A percentile compares a stretch with the other conserved stretches of the same genome.
Evolutionary conservation across 2,113 vertebrate species (phyloP).

Genomic region (Bolborhynchus lineola): DNA sequence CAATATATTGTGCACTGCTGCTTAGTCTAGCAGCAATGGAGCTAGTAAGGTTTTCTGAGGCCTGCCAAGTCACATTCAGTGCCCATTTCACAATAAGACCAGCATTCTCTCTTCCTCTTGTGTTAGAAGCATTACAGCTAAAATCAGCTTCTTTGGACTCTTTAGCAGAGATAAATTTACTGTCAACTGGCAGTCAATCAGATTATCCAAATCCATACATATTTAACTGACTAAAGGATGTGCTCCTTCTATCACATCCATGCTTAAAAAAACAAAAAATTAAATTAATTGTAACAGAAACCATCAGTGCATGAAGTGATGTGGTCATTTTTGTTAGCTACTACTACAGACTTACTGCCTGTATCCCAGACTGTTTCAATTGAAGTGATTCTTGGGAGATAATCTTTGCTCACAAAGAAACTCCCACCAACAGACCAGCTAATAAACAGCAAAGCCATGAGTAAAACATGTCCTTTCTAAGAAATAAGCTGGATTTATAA

Average conservation of each 20-base stretch:
- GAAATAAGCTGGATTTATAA: not conserved
- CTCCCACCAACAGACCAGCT: not conserved
- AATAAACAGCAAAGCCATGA: not conserved
- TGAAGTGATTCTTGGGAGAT: not conserved
- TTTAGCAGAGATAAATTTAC: not conserved
- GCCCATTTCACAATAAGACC: not conserved
- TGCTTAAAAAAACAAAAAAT: not conserved
- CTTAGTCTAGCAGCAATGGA: not conserved
- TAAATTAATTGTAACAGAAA: not conserved
- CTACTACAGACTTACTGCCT: not conserved
- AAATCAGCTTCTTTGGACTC: not conserved
- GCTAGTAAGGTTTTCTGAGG: not conserved
- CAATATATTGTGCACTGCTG: not conserved
- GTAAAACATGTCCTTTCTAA: not conserved
- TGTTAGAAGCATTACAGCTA: not conserved
- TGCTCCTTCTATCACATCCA: not conserved
- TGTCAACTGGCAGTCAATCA: not conserved
- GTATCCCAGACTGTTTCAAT: not conserved
- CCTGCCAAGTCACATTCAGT: not conserved
- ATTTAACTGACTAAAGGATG: not conserved
- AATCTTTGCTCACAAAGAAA: not conserved
- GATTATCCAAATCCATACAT: not conserved
- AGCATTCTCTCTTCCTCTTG: not conserved
- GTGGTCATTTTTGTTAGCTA: not conserved
- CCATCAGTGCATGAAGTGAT: not conserved